Conservation (phyloP, 2,888 invertebrate genomes). For the Lutraria lutraria region DNA sequence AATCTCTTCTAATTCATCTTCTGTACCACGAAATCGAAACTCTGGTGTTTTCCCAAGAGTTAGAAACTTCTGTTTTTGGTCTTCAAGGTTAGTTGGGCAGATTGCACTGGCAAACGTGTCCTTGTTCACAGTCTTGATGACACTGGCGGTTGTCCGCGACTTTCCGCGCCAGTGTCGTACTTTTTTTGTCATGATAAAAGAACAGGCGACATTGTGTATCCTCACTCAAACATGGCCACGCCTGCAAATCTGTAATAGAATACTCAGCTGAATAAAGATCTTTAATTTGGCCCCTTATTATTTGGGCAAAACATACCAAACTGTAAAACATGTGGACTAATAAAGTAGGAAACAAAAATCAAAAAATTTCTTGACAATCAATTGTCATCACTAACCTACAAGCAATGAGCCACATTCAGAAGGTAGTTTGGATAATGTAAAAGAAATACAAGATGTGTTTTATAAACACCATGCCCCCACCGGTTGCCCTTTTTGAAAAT, state of each 20-base stretch:
- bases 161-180: conserved; percentile 65
- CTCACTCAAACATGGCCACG: conserved; percentile 7
- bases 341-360: too few relatives aligned
- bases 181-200: conserved; percentile 65
- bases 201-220: background rate
- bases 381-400: too few relatives aligned
- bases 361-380: too few relatives aligned
- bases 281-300: too few relatives aligned
- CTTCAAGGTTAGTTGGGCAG: conserved; percentile 82
- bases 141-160: conserved; percentile 63
- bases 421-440: too few relatives aligned
- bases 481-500: too few relatives aligned
- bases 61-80: conserved; percentile 84
- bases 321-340: too few relatives aligned
- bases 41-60: conserved; percentile 82
- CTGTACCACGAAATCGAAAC: conserved; percentile 78
- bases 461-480: too few relatives aligned
- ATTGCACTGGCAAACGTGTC: conserved; percentile 74
- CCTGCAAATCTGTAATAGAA: background rate
- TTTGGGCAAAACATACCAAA: too few relatives aligned
- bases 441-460: too few relatives aligned
- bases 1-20: conserved; percentile 76
- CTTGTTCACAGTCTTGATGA: conserved; percentile 68
- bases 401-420: too few relatives aligned
- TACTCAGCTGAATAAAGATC: too few relatives aligned